Conservation (phyloP, 2,113 vertebrate genomes). For the Eurystomus gularis region DNA sequence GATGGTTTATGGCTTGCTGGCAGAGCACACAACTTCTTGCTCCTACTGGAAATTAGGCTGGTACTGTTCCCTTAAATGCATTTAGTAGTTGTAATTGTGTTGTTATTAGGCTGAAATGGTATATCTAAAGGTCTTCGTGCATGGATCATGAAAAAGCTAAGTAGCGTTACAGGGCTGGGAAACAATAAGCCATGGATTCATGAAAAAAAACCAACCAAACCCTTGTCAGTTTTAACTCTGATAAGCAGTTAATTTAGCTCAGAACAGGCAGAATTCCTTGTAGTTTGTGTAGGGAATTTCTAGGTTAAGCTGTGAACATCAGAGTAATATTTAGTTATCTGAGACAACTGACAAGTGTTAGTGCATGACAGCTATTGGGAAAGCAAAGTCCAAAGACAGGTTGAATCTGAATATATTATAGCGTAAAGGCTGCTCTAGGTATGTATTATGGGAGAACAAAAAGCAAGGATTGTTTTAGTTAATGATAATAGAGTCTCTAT, state of each 20-base stretch:
- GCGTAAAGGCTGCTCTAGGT: not conserved
- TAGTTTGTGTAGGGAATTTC: slow-evolving; percentile 20
- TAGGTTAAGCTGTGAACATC: not conserved
- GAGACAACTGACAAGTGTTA: slow-evolving; percentile 14
- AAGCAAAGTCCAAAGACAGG: slow-evolving; percentile 4
- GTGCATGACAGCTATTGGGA: not conserved
- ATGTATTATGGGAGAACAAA: not conserved
- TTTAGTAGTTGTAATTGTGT: not conserved
- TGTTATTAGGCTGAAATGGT: not conserved
- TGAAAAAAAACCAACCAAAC: not conserved
- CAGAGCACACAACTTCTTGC: not conserved
- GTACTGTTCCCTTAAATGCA: not conserved
- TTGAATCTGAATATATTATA: not conserved
- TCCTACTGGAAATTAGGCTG: not conserved
- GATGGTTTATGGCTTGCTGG: not conserved
- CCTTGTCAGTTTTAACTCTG: slow-evolving; percentile 41
- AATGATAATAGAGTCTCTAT: not conserved
- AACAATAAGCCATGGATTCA: not conserved
- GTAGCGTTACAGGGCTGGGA: not conserved
- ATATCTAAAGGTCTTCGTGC: not conserved
- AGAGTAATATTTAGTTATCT: slow-evolving; percentile 3
- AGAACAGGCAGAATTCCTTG: slow-evolving; percentile 32
- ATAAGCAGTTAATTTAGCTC: slow-evolving; percentile 50
- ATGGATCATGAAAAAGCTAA: slow-evolving; percentile 1
- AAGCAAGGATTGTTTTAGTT: not conserved